Evolutionary conservation across 2,888 invertebrate genomes (phyloP).

Genomic region (Lathronympha strigana): DNA sequence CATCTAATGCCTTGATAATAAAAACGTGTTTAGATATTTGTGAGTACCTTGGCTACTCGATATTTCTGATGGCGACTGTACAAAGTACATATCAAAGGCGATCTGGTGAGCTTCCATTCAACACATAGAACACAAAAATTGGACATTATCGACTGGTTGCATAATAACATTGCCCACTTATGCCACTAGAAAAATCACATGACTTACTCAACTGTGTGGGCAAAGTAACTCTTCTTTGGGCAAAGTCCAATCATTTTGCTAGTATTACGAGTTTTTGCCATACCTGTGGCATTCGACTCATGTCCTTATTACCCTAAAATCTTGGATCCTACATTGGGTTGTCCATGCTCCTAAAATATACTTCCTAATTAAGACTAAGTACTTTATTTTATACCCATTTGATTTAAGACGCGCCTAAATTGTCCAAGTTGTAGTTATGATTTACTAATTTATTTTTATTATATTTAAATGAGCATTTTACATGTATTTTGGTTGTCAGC

Average conservation of each 20-base stretch:
- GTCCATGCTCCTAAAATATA: slow-evolving; percentile 3
- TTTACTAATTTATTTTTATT: neutral
- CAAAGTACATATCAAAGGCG: too few species aligned
- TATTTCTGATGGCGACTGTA: too few species aligned
- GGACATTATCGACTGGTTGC: too few species aligned
- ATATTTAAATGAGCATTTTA: neutral
- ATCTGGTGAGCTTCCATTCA: too few species aligned
- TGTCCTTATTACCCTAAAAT: neutral
- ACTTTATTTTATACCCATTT: neutral
- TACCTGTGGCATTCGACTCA: neutral
- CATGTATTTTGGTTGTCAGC: neutral
- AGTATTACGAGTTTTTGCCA: slow-evolving; percentile 12
- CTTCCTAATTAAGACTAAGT: slow-evolving; percentile 14
- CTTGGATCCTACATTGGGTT: slow-evolving; percentile 5
- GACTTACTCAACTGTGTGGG: neutral
- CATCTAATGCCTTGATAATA: too few species aligned
- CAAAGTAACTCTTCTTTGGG: neutral
- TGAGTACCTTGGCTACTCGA: too few species aligned
- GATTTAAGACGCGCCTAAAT: too few species aligned
- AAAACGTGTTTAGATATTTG: too few species aligned
- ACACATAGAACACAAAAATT: too few species aligned
- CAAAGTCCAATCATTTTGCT: neutral
- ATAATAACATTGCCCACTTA: too few species aligned
- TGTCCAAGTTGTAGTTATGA: neutral
- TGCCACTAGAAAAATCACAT: neutral